Base-by-base conservation (phyloP, 1,140 invertebrate genomes). In the Papilio polyxenes region DNA sequence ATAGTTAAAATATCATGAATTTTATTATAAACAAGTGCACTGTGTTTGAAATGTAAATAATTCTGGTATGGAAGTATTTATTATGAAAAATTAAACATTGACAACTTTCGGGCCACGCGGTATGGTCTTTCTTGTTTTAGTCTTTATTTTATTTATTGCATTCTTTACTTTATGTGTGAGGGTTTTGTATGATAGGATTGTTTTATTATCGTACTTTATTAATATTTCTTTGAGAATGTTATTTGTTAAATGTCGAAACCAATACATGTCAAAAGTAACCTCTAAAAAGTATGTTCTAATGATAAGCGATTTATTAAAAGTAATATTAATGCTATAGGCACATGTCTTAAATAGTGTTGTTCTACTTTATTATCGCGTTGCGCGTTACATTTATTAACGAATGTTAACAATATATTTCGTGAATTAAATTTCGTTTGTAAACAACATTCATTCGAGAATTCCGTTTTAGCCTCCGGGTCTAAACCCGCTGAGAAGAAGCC, bases 401-500 rank as follows among this genome's bases (percentile, higher is more conserved):
- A 10, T 49, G 7, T 49, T 49, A 49, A 49, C 49, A 56, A 44
- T 6, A 44, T 44, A 44, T 44, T 44, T 44, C 40, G 7, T 44
- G 40, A 44, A 7, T 44, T 44, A 44, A 44, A 56, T 59, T n/a
- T 59, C 17, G 56, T 59, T 17, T 59, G 56, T 59, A 59, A 59
- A 59, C 56, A 59, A n/a, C 56, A n/a, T n/a, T 31, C 23, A 31
- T 31, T 31, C 17, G 17, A n/a, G 17, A 5, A 7, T 20, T 17
- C n/a, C 5, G 7, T 59, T 59, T 59, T n/a, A 80, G 89, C 92
- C 23, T 85, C 91, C 69, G 91, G 85, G 82, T 80, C 92, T 40
- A 96, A 96, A 85, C 90, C 95, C 74, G 95, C 95, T 72, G 96
- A 96, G 82, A 96, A 96, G 87, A 96, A 97, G 87, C 93, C 95